Percentiles rank a stretch among this genome's conserved stretches.
These are phyloP conservation scores for Cephalopholis sonnerati DNA, from an alignment of 2,113 vertebrate species.

Conservation along the genomic window DNA sequence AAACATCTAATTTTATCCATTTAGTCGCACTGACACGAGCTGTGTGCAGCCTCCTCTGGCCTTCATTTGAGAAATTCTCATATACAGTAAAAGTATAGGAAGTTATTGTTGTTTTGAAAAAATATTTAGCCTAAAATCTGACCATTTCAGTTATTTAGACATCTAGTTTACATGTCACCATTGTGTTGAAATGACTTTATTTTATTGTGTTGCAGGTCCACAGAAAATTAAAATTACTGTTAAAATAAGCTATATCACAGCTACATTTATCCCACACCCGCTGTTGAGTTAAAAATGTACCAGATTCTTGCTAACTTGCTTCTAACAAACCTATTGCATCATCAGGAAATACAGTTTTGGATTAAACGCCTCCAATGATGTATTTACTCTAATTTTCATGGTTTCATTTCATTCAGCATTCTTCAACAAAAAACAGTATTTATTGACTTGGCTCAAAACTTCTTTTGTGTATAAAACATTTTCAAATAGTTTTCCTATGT, in stretches of 20 bases:
- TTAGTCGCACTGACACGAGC: background rate
- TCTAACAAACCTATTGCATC: background rate
- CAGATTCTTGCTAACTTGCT: too few species aligned
- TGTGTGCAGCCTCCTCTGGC: background rate
- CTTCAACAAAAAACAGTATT: too few species aligned
- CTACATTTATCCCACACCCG: background rate
- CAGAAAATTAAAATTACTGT: too few species aligned
- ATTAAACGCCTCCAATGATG: too few species aligned
- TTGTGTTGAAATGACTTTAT: background rate
- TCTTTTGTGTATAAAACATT: too few species aligned
- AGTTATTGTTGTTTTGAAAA: background rate
- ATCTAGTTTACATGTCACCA: background rate
- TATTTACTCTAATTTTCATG: too few species aligned
- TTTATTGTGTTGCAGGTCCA: background rate
- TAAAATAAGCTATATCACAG: background rate
- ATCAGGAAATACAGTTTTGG: background rate
- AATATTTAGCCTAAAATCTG: background rate
- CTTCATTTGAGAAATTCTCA: background rate
- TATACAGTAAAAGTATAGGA: too few species aligned
- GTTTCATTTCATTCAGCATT: too few species aligned
- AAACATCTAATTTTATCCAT: background rate
- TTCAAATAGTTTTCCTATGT: too few species aligned
- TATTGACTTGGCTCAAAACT: too few species aligned
- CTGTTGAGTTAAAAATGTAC: background rate
- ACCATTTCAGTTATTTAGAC: background rate